These are phyloP conservation scores for Philopedon plagiatum DNA, from an alignment of 2,888 invertebrate species.

Conservation along the genomic window DNA sequence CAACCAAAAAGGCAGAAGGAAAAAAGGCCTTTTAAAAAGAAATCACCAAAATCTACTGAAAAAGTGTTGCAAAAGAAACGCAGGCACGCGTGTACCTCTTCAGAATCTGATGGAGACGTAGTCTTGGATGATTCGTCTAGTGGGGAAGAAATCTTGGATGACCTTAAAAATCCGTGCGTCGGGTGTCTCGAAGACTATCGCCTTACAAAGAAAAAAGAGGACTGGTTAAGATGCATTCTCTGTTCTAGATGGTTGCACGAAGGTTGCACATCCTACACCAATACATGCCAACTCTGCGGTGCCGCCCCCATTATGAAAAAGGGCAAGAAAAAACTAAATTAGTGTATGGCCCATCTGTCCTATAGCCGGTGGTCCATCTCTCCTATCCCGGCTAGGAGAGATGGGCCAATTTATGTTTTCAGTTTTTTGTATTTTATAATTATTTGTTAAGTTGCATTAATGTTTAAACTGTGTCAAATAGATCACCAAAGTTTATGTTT, in stretches of 20 bases:
- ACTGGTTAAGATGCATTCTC: too few species aligned
- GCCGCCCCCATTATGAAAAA: neutral
- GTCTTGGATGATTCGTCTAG: too few species aligned
- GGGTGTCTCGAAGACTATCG: slow-evolving; percentile 13
- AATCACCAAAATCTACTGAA: neutral
- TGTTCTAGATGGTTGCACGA: too few species aligned
- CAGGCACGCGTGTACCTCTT: too few species aligned
- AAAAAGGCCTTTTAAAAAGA: neutral
- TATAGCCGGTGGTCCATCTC: neutral
- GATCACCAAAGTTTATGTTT: neutral
- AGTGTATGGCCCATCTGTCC: neutral
- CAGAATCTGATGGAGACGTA: too few species aligned
- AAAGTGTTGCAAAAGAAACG: neutral
- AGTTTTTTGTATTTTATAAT: neutral
- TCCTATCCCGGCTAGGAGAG: neutral
- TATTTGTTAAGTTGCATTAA: neutral
- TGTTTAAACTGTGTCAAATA: neutral
- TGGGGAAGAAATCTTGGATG: too few species aligned
- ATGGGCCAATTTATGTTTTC: neutral
- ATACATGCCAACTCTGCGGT: neutral
- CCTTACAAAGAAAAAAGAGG: neutral
- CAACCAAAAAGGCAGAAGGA: too few species aligned
- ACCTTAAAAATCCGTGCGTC: too few species aligned
- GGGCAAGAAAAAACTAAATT: neutral
- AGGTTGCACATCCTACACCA: neutral